Conservation (phyloP, 2,888 invertebrate genomes). For the Lepidocyrtinus sp. region DNA sequence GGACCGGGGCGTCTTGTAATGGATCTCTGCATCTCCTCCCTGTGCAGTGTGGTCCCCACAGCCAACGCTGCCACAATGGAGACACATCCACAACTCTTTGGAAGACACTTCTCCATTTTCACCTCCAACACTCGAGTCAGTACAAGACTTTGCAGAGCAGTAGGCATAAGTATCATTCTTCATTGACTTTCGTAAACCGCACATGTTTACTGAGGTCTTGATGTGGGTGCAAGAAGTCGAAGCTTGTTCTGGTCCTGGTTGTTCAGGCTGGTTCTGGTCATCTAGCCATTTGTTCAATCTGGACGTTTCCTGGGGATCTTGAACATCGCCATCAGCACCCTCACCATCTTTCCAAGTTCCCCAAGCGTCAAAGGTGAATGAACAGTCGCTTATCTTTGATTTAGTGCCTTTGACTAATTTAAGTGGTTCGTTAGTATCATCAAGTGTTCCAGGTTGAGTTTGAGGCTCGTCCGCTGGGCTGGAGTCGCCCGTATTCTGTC, state of each 20-base stretch:
- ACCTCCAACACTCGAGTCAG: conserved; percentile 32
- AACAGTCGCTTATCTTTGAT: no score
- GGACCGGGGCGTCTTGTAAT: conserved; percentile 83
- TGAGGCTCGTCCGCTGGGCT: not conserved
- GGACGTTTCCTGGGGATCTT: not conserved
- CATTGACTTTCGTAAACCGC: conserved; percentile 59
- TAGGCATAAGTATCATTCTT: conserved; percentile 39
- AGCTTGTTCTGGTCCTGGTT: not conserved
- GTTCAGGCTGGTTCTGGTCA: not conserved
- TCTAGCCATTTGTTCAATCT: conserved; percentile 12
- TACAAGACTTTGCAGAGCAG: conserved; percentile 46
- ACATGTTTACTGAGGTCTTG: conserved; percentile 51
- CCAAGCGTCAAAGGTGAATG: not conserved
- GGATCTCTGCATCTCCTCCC: conserved; percentile 76
- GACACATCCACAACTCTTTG: conserved; percentile 81
- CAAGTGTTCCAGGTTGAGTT: no score
- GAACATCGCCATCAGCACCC: not conserved
- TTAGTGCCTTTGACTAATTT: no score
- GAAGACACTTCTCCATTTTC: conserved; percentile 41
- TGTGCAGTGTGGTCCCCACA: conserved; percentile 80
- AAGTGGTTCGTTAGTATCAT: no score
- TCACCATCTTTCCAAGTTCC: not conserved
- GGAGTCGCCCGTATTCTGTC: conserved; percentile 33
- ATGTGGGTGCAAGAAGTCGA: conserved; percentile 37
- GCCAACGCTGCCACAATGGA: conserved; percentile 84